These are phyloP conservation scores for Caranx melampygus DNA, from an alignment of 2,113 vertebrate genomes.

Conservation along the genomic window DNA sequence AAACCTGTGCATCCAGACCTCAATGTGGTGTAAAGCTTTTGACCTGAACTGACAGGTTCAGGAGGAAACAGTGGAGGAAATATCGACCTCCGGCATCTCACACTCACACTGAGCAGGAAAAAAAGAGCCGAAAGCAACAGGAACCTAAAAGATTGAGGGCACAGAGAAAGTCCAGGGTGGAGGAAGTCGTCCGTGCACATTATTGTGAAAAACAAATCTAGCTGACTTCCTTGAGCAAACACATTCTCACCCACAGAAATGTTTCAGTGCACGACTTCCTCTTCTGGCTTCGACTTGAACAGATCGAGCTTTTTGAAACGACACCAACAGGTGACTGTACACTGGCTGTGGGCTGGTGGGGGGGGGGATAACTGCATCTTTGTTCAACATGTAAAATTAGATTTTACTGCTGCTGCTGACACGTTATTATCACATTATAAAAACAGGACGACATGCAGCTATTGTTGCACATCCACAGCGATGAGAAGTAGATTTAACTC, in stretches of 20 bases:
- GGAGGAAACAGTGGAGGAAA: neutral
- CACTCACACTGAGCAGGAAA: neutral
- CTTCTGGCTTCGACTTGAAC: too few species aligned
- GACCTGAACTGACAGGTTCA: neutral
- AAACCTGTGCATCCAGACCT: too few species aligned
- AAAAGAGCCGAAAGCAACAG: neutral
- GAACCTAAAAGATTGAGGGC: constrained; percentile 14
- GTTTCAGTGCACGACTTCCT: too few species aligned
- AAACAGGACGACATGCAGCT: too few species aligned
- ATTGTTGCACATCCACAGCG: neutral
- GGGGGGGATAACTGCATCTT: too few species aligned
- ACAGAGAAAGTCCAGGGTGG: neutral
- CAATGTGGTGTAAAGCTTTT: too few species aligned
- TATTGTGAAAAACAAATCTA: neutral
- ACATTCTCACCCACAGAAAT: neutral
- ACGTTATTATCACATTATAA: too few species aligned
- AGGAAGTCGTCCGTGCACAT: constrained; percentile 1
- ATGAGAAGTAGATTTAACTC: neutral
- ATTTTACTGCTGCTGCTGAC: too few species aligned
- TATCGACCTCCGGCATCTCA: neutral
- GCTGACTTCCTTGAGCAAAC: constrained; percentile 7
- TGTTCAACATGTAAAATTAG: too few species aligned
- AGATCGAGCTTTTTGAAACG: too few species aligned
- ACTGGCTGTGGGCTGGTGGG: too few species aligned
- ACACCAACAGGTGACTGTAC: too few species aligned